Evolutionary conservation across 2,113 vertebrate species (phyloP), one percentile per base, ranked within the genome.

Genomic region (Atractosteus spatula): DNA sequence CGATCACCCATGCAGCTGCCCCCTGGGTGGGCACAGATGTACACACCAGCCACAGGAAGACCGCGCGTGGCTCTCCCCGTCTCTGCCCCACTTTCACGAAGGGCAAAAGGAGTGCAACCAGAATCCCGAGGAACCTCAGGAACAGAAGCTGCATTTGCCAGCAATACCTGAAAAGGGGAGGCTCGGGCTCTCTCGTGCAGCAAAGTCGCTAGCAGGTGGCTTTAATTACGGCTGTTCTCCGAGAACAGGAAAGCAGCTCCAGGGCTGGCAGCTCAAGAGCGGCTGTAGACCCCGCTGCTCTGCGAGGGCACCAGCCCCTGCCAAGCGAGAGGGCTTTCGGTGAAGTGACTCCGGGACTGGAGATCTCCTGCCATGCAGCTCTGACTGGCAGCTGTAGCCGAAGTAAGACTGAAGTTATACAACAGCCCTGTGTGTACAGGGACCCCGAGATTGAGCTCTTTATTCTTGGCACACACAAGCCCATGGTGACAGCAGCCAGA

Each of bases 121-220:
- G 70, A 62, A 64, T 63, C 70, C 12, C 3, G 12, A 71, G 47
- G 29, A 29, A 29, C 63, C 17, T 71, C 45, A 64, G 62, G 54
- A 71, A 71, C 62, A 71, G 8, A 64, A 70, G 62, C 70, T 7
- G 62, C 29, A 4, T 65, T 12, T 43, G 41, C 62, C 41, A 29
- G 29, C 62, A 12, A 65, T 41, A 65, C 4, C 8, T 56, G 43
- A 47, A 71, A 66, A 71, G 44, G 45, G 17, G 29, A 29, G 29
- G 62, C 42, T 68, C 54, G 74, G 62, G 71, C 73, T 66, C 70
- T 68, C 63, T 17, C 16, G 71, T 41, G 45, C 12, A 51, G 0
- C 81, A 68, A 71, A 61, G 62, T 75, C 78, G 78, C 77, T 79
- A 80, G 63, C 76, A 82, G 79, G 80, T 78, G 62, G 68, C 71